Evolutionary conservation across 2,797 vertebrate genomes (phyloP), one percentile per base, ranked within the genome.

Genomic region (Sparidentex hasta): DNA sequence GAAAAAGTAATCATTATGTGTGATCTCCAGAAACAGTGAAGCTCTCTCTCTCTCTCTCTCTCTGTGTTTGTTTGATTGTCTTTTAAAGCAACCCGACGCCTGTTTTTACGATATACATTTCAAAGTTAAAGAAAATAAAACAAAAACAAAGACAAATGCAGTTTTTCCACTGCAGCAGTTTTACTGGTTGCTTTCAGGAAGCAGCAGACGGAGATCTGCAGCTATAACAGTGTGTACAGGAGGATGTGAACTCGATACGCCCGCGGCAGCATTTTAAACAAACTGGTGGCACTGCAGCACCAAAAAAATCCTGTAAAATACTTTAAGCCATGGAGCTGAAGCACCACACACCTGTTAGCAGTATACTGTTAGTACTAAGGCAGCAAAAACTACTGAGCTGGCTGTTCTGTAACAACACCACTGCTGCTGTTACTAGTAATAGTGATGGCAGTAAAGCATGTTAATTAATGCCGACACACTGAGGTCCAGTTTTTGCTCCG

Each of bases 211-310:
- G 43, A 76, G 55, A 56, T 52, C 21, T 54, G 63, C 47, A 51
- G 65, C 48, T 73, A 29, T 21, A 48, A 56, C 54, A 51, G 47
- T 29, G 48, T 65, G 54, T 59, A 41, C 18, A 8, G 21, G 33
- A 33, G 33, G 33, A 33, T 54, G 59, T 79, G 43, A 79, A 65
- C 59, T 62, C 65, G 47, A 47, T 44, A 23, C 63, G 72, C 65
- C 64, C 48, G 33, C 47, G 72, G 67, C 64, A 64, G 67, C 46
- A 17, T 29, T 56, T 62, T 70, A 23, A 73, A 62, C 61, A 61
- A 16, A 54, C 17, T 38, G 1, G 1, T 29, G 41, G 27, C 11
- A 55, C 63, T 21, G 41, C 43, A 43, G 11, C 0, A 67, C 33
- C 46, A 71, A 16, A 51, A 63, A 63, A 63, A 46, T 58, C 16